Evolutionary conservation across 2,113 vertebrate species (phyloP), one percentile per base, ranked within the genome.

Genomic region (Ploceus nigricollis): DNA sequence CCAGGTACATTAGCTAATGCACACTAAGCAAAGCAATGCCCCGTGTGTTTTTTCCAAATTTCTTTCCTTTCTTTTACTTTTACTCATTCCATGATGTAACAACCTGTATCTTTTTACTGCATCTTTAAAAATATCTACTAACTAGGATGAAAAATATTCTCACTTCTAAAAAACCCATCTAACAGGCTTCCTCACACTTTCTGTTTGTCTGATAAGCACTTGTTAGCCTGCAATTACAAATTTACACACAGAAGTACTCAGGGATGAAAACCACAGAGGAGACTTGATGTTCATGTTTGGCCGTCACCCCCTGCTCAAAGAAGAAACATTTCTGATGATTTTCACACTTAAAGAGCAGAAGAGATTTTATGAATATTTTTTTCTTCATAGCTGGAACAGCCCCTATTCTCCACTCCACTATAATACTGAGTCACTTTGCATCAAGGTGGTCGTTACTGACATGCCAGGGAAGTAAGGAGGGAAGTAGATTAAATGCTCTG

Each of bases 301-400:
- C 42, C 4, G 0, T 64, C 13, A 0, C 13, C 28, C 63, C 18
- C 35, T 4, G 8, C 16, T 28, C 40, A 37, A 70, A 91, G 47
- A 23, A 65, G 51, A 71, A 94, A 82, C 12, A 33, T 45, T 57
- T 61, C 79, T 80, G 61, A 85, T 65, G 31, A 90, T 87, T 92
- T 93, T 94, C 72, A 87, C 73, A 60, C 56, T 35, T 66, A 66
- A 45, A 44, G 2, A 95, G 75, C 50, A 75, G 70, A 93, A 94
- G 75, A 96, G 87, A 87, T 80, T 90, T 91, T 81, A 78, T 81
- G 63, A 94, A 94, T 94, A 16, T 47, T 39, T 96, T 96, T 92
- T 95, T 68, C 60, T 92, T 95, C 37, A 69, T 71, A 25, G 56
- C 31, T 89, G 58, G 70, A 96, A 94, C 28, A 89, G 83, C 21